phyloP scores from a whole-genome alignment of 2,797 vertebrate genomes.

The Pseudochromis fuscus region DNA sequence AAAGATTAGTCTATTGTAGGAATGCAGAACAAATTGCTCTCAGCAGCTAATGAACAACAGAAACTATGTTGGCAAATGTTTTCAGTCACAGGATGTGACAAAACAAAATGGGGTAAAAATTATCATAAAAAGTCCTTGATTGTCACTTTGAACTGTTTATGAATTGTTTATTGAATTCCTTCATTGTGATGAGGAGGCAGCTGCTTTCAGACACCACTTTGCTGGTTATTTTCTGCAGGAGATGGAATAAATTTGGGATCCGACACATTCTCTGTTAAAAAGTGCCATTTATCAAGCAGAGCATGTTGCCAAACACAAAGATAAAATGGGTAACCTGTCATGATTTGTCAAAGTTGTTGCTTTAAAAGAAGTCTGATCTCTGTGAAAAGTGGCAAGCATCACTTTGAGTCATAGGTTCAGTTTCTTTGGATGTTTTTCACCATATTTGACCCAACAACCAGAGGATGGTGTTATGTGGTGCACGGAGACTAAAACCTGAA shows the following conservation, averaged over 20 bases:
- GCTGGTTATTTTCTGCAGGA: constrained; percentile 36
- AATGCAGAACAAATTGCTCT: not conserved
- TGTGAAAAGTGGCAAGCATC: not conserved
- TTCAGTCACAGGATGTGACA: not conserved
- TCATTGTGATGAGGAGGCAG: constrained; percentile 2
- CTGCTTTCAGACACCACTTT: constrained; percentile 8
- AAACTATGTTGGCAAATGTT: not conserved
- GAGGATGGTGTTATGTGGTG: not conserved
- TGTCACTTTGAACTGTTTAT: not conserved
- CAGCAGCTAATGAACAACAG: not conserved
- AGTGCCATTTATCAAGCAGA: constrained; percentile 25
- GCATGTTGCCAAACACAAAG: constrained; percentile 28
- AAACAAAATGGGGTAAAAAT: not conserved
- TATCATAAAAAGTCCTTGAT: not conserved
- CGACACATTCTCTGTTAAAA: constrained; percentile 39
- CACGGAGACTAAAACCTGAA: not conserved
- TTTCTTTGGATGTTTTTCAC: not conserved
- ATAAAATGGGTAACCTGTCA: constrained; percentile 1
- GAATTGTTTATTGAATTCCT: not conserved
- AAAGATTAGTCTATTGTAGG: no score
- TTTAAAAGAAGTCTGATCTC: not conserved
- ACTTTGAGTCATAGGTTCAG: not conserved
- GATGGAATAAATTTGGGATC: constrained; percentile 24
- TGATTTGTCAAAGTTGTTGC: constrained; percentile 9
- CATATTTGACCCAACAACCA: not conserved